Conservation (phyloP, 1,140 invertebrate species). For the Drosophila ficusphila region DNA sequence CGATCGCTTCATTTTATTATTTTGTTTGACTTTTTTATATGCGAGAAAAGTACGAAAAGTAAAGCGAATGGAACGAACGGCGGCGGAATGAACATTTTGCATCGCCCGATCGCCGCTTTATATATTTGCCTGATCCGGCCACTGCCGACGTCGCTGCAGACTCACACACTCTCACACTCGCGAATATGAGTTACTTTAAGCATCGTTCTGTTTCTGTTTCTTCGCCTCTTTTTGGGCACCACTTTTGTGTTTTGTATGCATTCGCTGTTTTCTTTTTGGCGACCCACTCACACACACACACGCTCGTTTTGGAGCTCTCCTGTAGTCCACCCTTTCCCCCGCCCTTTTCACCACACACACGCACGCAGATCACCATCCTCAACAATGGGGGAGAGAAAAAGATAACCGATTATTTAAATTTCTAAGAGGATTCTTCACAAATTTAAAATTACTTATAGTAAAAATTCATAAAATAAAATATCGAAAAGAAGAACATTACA, state of each 20-base stretch:
- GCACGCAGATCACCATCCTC: not conserved
- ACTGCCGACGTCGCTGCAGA: slow-evolving; percentile 25
- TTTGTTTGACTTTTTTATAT: slow-evolving; percentile 78
- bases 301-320: slow-evolving; percentile 31
- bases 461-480: no score
- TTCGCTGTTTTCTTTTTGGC: slow-evolving; percentile 49
- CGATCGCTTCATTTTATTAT: slow-evolving; percentile 80
- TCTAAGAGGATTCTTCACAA: no score
- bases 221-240: slow-evolving; percentile 34
- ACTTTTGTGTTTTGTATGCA: slow-evolving; percentile 32
- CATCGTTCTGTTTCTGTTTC: slow-evolving; percentile 69
- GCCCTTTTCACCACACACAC: not conserved
- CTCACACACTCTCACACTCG: slow-evolving; percentile 17
- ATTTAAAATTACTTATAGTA: no score
- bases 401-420: no score
- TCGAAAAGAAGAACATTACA: no score
- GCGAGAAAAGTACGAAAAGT: slow-evolving; percentile 52
- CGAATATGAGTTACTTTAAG: slow-evolving; percentile 72
- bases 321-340: slow-evolving; percentile 43
- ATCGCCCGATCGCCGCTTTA: slow-evolving; percentile 79
- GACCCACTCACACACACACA: slow-evolving; percentile 52
- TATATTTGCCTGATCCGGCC: slow-evolving; percentile 56
- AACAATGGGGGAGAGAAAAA: slow-evolving; percentile 1
- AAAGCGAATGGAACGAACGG: slow-evolving; percentile 66
- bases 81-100: slow-evolving; percentile 76